Evolutionary conservation across 2,797 vertebrate species (phyloP), one percentile per base, ranked within the genome.

Genomic region (Spondyliosoma cantharus): DNA sequence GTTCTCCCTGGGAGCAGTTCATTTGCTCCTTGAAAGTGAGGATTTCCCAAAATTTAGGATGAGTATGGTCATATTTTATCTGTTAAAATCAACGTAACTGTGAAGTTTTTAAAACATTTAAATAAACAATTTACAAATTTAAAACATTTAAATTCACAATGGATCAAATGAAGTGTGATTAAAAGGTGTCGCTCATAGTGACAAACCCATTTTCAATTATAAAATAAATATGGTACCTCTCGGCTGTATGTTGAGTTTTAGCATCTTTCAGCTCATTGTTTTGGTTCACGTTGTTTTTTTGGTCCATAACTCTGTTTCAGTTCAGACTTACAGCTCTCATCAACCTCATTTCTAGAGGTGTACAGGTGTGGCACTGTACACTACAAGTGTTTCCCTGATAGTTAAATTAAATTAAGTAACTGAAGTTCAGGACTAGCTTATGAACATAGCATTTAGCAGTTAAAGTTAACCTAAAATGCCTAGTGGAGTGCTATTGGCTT

Each of bases 101-200:
- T 37, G 7, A 37, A 37, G 32, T 37, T 8, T 37, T 53, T 32
- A n/a, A n/a, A n/a, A n/a, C n/a, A n/a, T n/a, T n/a, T n/a, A n/a
- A n/a, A n/a, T n/a, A n/a, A n/a, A n/a, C n/a, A n/a, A n/a, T n/a
- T n/a, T n/a, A n/a, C n/a, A n/a, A n/a, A n/a, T n/a, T n/a, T n/a
- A n/a, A n/a, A n/a, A n/a, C 25, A n/a, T 37, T 37, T 76, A 59
- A 69, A 73, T 29, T 25, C 53, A 73, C 37, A 60, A 52, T 50
- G 19, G 16, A 59, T 46, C 2, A 45, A 48, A 63, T 13, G 9
- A 50, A 12, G 9, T 53, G 14, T 19, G 12, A 12, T 53, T 66
- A 17, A 37, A 29, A 54, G 7, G 17, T 9, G 24, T 25, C 4
- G 1, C n/a, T 50, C 12, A 8, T 42, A 19, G 48, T 60, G 27